These are phyloP conservation scores for Hyperopisus bebe DNA, from an alignment of 2,113 vertebrate species.

Conservation along the genomic window DNA sequence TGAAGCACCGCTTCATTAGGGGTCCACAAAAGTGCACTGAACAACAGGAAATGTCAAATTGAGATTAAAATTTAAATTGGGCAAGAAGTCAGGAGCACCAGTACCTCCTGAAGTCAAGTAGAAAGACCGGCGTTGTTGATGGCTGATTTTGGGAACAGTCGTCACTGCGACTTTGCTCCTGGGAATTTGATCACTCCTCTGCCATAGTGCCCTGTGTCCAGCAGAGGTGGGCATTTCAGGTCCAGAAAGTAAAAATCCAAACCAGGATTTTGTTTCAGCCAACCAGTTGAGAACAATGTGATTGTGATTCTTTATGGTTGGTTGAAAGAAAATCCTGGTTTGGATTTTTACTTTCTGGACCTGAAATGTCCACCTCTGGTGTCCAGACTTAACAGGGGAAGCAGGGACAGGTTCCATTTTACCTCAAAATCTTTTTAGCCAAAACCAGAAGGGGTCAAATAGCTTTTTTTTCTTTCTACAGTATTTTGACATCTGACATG, in stretches of 20 bases:
- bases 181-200: slow-evolving; percentile 45
- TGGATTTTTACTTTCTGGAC: no score
- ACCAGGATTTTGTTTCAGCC: no score
- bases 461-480: not conserved
- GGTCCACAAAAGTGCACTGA: slow-evolving; percentile 48
- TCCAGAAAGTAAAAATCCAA: no score
- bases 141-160: slow-evolving; percentile 57
- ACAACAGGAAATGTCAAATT: slow-evolving; percentile 48
- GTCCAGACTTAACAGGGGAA: slow-evolving; percentile 35
- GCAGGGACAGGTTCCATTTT: not conserved
- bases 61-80: slow-evolving; percentile 46
- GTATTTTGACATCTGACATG: not conserved
- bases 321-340: no score
- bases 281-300: no score
- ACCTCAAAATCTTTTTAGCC: not conserved
- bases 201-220: slow-evolving; percentile 38
- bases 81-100: slow-evolving; percentile 35
- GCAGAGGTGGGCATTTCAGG: no score
- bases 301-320: no score
- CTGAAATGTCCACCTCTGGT: no score
- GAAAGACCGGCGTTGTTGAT: slow-evolving; percentile 54
- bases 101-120: slow-evolving; percentile 40
- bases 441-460: not conserved
- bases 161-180: slow-evolving; percentile 48
- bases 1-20: slow-evolving; percentile 52